These are phyloP conservation scores for Anthoscopus minutus DNA, from an alignment of 2,113 vertebrate species.

Conservation along the genomic window DNA sequence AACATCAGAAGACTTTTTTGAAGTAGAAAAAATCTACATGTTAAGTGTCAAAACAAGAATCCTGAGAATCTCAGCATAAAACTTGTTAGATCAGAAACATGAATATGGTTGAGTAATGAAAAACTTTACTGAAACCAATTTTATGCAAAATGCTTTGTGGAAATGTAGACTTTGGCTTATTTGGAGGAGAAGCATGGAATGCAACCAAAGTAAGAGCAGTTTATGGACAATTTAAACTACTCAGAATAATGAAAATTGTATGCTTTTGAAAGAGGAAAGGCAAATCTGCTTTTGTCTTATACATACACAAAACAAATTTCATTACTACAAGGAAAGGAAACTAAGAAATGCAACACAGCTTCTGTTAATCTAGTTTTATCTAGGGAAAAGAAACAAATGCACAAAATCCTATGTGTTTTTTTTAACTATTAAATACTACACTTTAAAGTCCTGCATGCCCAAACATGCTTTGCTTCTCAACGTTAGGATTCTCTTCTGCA, in stretches of 20 bases:
- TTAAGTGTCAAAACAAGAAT: neutral
- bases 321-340: neutral
- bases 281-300: neutral
- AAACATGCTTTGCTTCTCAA: neutral
- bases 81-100: neutral
- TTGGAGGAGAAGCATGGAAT: neutral
- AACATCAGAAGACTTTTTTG: neutral
- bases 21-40: neutral
- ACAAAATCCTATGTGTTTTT: neutral
- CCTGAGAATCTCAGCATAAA: neutral
- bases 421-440: neutral
- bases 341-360: neutral
- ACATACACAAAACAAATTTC: neutral
- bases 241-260: neutral
- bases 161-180: neutral
- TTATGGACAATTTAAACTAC: neutral
- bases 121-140: neutral
- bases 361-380: neutral
- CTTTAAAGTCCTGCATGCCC: neutral
- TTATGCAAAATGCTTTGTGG: neutral
- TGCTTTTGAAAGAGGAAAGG: neutral
- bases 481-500: neutral
- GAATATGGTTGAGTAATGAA: neutral
- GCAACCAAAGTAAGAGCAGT: neutral
- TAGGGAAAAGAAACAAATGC: accelerated